These are phyloP conservation scores for Actinopyga echinites DNA, from an alignment of 53 echinoderm and acorn worm genomes.

Conservation along the genomic window DNA sequence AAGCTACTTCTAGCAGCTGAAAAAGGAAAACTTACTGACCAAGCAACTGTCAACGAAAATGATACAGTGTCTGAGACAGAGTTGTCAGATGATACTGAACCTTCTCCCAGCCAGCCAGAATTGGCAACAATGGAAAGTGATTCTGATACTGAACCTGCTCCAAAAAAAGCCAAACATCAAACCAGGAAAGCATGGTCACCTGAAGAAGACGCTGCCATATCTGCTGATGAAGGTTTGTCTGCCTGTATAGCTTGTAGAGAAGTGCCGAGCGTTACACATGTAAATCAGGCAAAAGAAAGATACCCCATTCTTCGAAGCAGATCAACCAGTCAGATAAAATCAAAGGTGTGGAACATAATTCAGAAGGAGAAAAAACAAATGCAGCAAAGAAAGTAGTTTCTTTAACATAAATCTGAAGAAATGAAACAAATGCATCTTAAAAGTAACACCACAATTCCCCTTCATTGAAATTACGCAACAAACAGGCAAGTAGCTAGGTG, in stretches of 20 bases:
- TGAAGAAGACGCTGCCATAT: not conserved
- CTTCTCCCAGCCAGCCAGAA: not conserved
- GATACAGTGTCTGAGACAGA: constrained; percentile 1
- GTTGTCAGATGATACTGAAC: not conserved
- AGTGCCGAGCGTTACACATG: not conserved
- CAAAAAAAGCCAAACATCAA: not conserved
- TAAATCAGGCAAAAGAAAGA: not conserved
- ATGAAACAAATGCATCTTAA: no score
- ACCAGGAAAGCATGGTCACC: not conserved
- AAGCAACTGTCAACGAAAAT: not conserved
- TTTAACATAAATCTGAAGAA: not conserved
- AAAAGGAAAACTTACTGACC: constrained; percentile 20
- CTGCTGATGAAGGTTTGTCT: not conserved
- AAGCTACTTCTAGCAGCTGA: constrained; percentile 3
- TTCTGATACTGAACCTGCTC: not conserved
- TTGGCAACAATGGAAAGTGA: not conserved
- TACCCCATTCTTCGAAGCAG: not conserved
- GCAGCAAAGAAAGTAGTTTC: not conserved
- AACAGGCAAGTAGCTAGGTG: no score
- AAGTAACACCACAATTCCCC: no score
- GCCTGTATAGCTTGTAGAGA: not conserved
- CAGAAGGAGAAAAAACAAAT: constrained; percentile 4
- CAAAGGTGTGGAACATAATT: not conserved
- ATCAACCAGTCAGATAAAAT: not conserved
- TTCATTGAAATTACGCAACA: no score